phyloP scores from a whole-genome alignment of 2,113 vertebrate genomes.

The Hemiprocne comata region DNA sequence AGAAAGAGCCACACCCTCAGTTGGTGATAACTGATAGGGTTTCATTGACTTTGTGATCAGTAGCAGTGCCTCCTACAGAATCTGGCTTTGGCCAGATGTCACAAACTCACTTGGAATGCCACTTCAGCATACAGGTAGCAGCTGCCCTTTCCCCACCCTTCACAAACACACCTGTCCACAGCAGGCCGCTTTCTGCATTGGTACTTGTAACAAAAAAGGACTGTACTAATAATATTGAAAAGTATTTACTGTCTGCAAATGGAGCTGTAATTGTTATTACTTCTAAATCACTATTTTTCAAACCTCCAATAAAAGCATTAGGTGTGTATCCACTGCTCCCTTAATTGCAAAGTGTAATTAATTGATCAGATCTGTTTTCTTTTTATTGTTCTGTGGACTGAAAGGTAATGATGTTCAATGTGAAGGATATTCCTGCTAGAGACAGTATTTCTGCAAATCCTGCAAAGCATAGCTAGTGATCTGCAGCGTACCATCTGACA shows the following conservation, averaged over 20 bases:
- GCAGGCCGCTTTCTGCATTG: background rate
- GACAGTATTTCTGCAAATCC: background rate
- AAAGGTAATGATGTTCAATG: background rate
- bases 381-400: background rate
- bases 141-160: background rate
- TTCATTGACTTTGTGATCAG: background rate
- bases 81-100: background rate
- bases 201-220: background rate
- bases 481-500: background rate
- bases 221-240: background rate
- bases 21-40: background rate
- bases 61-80: background rate
- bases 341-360: background rate
- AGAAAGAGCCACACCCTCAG: background rate
- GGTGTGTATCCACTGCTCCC: background rate
- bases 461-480: background rate
- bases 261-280: background rate
- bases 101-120: background rate
- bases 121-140: background rate
- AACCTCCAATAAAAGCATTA: background rate
- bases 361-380: background rate
- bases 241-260: background rate
- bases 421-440: background rate
- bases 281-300: background rate
- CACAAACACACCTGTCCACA: rapidly evolving